These are phyloP conservation scores for Laticauda laticaudata DNA, from an alignment of 2,113 vertebrate genomes.

Conservation along the genomic window DNA sequence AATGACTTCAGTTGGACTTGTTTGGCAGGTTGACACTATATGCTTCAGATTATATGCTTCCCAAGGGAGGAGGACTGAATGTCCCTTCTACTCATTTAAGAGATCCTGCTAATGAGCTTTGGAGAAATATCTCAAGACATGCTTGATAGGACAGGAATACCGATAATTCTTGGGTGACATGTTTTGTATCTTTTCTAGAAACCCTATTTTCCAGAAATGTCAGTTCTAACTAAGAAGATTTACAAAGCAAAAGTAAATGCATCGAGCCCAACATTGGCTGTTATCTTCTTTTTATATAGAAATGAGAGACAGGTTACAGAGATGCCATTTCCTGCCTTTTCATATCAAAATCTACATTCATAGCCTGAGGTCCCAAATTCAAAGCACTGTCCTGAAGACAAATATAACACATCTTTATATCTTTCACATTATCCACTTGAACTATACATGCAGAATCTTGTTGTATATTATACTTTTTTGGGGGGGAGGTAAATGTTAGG, in stretches of 20 bases:
- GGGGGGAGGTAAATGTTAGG: rapidly evolving
- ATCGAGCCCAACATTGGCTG: background rate
- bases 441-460: background rate
- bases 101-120: background rate
- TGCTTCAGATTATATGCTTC: background rate
- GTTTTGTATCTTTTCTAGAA: background rate
- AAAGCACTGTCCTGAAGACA: background rate
- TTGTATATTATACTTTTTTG: background rate
- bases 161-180: background rate
- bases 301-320: too few relatives aligned
- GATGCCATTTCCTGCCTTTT: background rate
- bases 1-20: too few relatives aligned
- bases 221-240: background rate
- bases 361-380: background rate
- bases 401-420: background rate
- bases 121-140: background rate
- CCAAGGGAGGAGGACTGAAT: background rate
- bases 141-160: background rate
- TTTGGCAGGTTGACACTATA: too few relatives aligned
- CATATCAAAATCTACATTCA: background rate
- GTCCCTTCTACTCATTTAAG: background rate
- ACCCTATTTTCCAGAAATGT: background rate
- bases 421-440: background rate
- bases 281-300: background rate
- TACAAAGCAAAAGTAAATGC: background rate